Conservation (phyloP, 2,113 vertebrate genomes). For the Cyanocitta stelleri region DNA sequence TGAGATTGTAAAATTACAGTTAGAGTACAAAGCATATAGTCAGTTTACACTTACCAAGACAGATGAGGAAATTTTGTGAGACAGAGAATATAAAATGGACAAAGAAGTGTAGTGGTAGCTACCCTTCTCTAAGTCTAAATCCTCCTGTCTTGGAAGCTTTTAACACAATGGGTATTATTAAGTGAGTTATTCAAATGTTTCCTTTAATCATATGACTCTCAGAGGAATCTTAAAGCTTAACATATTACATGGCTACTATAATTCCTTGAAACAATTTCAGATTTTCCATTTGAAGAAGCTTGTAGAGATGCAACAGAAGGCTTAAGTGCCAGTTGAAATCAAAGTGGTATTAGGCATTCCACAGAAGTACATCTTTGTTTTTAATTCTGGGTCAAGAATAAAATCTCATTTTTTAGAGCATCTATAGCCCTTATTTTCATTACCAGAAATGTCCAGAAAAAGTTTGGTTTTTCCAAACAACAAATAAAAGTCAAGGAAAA, state of each 20-base stretch:
- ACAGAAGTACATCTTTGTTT: background rate
- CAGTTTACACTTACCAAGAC: background rate
- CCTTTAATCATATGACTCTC: background rate
- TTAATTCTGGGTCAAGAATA: background rate
- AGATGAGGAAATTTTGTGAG: background rate
- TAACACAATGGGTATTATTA: background rate
- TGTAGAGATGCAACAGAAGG: background rate
- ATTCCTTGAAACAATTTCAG: background rate
- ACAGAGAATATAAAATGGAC: background rate
- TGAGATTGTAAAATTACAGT: background rate
- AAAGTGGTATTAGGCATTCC: background rate
- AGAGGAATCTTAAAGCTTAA: background rate
- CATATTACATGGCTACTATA: background rate
- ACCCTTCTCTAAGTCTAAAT: background rate
- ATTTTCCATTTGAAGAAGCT: background rate
- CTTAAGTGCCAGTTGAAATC: background rate
- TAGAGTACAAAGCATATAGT: background rate
- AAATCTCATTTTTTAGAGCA: background rate
- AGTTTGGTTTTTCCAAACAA: background rate
- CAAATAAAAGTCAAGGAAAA: background rate
- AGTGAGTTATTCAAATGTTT: background rate
- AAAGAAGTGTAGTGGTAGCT: background rate
- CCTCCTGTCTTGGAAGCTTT: background rate
- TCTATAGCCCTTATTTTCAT: background rate
- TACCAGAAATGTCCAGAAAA: background rate